phyloP scores from a whole-genome alignment of 2,888 invertebrate genomes.

The Melinopterus prodromus region DNA sequence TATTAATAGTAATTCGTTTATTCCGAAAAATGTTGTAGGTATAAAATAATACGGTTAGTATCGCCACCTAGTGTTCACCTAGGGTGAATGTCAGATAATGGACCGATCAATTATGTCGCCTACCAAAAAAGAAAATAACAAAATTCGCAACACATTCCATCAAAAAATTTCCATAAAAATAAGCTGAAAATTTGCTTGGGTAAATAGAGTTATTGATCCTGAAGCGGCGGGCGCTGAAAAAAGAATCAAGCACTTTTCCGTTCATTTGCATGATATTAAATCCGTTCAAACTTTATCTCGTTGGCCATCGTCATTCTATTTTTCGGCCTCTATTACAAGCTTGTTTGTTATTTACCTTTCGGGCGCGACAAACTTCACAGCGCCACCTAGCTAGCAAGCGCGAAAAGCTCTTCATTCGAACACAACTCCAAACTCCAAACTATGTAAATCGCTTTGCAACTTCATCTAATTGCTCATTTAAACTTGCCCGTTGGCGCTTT shows the following conservation, averaged over 20 bases:
- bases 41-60: no score
- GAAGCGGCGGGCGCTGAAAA: background rate
- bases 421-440: background rate
- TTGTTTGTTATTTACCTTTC: background rate
- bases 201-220: background rate
- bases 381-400: background rate
- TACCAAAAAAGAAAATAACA: no score
- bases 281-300: constrained; percentile 4
- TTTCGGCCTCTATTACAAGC: background rate
- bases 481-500: background rate
- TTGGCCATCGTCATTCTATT: background rate
- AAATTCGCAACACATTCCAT: background rate
- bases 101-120: no score
- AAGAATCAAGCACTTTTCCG: background rate
- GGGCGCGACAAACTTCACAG: background rate
- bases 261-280: constrained; percentile 4
- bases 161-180: background rate
- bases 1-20: no score
- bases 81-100: no score
- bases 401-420: background rate
- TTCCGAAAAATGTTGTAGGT: no score
- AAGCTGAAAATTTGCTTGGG: background rate
- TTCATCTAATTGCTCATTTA: background rate
- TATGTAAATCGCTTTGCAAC: background rate
- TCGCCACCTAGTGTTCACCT: no score